Conservation (phyloP, 2,113 vertebrate species). For the Megaceryle maxima region DNA sequence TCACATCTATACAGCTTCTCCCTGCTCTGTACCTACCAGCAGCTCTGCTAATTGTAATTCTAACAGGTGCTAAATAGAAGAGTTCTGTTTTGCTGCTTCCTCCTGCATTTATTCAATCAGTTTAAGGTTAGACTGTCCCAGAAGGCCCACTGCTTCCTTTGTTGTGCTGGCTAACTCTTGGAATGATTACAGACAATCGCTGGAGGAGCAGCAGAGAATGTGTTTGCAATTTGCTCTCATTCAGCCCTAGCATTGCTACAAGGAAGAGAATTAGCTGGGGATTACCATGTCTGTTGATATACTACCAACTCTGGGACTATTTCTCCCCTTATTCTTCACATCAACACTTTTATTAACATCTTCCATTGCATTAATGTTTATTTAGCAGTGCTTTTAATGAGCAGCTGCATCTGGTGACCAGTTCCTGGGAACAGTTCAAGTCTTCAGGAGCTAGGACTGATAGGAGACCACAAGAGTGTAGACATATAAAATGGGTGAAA, state of each 20-base stretch:
- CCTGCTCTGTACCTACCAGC: background rate
- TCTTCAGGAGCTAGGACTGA: background rate
- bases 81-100: background rate
- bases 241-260: constrained; percentile 56
- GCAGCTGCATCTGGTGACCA: background rate
- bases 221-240: constrained; percentile 63
- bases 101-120: background rate
- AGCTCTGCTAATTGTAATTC: constrained; percentile 20
- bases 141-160: constrained; percentile 5
- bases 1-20: background rate
- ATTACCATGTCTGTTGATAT: background rate
- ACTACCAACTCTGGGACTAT: background rate
- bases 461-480: background rate
- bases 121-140: constrained; percentile 18
- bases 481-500: background rate
- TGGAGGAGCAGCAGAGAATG: constrained; percentile 27
- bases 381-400: constrained; percentile 16
- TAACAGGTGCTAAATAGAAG: background rate
- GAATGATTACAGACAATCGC: constrained; percentile 8
- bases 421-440: background rate
- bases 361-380: constrained; percentile 3
- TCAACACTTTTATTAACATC: background rate
- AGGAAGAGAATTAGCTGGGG: constrained; percentile 6
- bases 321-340: background rate
- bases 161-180: background rate